These are phyloP conservation scores for Chirona hameri DNA, from an alignment of 2,888 invertebrate genomes.

Conservation along the genomic window DNA sequence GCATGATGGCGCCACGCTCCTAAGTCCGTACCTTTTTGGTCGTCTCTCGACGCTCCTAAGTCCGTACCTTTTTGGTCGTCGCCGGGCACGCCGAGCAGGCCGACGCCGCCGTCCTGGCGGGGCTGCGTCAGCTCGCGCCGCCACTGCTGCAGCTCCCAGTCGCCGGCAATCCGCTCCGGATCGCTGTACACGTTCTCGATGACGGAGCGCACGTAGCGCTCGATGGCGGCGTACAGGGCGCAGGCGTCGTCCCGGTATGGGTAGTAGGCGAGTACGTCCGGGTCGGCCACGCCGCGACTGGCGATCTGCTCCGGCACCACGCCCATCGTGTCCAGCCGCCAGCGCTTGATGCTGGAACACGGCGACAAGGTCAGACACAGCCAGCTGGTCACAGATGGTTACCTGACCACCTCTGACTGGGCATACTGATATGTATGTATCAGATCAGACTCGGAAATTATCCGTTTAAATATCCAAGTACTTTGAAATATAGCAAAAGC, in stretches of 20 bases:
- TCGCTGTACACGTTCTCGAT: too few relatives aligned
- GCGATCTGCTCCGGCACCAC: conserved; percentile 48
- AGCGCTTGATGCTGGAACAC: conserved; percentile 37
- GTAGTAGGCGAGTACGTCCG: conserved; percentile 46
- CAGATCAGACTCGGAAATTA: too few relatives aligned
- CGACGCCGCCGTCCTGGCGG: not conserved
- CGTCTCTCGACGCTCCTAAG: too few relatives aligned
- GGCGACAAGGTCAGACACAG: not conserved
- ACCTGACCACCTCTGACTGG: too few relatives aligned
- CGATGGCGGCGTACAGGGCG: too few relatives aligned
- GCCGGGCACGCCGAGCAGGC: conserved; percentile 43
- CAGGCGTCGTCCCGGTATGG: too few relatives aligned
- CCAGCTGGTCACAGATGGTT: not conserved
- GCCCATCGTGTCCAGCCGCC: conserved; percentile 44
- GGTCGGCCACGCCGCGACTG: conserved; percentile 45
- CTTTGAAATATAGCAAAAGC: too few relatives aligned
- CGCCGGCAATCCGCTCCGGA: not conserved
- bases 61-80: too few relatives aligned
- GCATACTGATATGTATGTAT: too few relatives aligned
- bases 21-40: too few relatives aligned
- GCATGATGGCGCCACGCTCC: too few relatives aligned
- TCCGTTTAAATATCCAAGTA: too few relatives aligned
- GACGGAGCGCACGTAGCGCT: not conserved
- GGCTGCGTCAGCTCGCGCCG: not conserved
- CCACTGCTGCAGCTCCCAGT: not conserved